These are phyloP conservation scores for Napeogenes sylphis DNA, from an alignment of 2,888 invertebrate species.

Conservation along the genomic window DNA sequence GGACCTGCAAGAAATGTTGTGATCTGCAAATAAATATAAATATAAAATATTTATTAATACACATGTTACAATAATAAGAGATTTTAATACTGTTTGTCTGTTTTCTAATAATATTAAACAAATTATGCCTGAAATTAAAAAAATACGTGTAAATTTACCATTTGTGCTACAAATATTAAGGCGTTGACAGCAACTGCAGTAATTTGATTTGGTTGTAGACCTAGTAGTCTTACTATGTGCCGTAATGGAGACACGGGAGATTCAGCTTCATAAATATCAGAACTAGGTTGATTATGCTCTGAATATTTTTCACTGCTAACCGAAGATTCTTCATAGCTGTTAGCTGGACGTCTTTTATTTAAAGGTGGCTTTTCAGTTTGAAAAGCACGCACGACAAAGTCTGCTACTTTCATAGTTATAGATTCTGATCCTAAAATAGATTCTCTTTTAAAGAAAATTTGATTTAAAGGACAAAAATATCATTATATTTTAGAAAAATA, in stretches of 20 bases:
- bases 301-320: slow-evolving; percentile 38
- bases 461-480: not conserved
- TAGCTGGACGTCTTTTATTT: slow-evolving; percentile 36
- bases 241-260: slow-evolving; percentile 64
- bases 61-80: not conserved
- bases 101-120: too few relatives aligned
- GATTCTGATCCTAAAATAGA: slow-evolving; percentile 63
- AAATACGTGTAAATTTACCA: slow-evolving; percentile 79
- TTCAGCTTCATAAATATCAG: slow-evolving; percentile 69
- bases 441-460: not conserved
- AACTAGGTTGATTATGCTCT: slow-evolving; percentile 45
- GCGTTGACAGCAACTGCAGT: slow-evolving; percentile 90
- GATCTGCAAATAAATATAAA: slow-evolving; percentile 68
- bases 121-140: not conserved
- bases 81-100: not conserved
- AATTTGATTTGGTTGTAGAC: slow-evolving; percentile 85
- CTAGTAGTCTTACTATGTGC: slow-evolving; percentile 82
- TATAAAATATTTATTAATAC: not conserved
- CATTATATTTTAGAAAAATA: too few relatives aligned
- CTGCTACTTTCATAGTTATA: slow-evolving; percentile 66
- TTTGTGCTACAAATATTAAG: slow-evolving; percentile 88
- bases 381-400: slow-evolving; percentile 68
- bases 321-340: slow-evolving; percentile 36
- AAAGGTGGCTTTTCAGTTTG: slow-evolving; percentile 47
- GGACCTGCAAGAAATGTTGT: slow-evolving; percentile 74